Percentiles rank a stretch among this genome's conserved stretches.
phyloP scores from a whole-genome alignment of 2,113 vertebrate species.

The Plecotus auritus region DNA sequence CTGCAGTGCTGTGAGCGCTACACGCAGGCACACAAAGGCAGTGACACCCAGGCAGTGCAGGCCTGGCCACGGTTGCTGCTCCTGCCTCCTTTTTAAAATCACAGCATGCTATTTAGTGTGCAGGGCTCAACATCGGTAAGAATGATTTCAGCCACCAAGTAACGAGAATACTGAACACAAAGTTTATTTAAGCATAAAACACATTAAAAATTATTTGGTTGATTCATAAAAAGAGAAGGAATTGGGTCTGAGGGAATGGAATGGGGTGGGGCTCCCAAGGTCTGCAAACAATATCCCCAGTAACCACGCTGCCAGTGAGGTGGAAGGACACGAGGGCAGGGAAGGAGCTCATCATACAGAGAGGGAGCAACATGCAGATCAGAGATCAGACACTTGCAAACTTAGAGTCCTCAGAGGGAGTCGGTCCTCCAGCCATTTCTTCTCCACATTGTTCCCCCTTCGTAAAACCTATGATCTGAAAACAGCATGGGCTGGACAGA shows the following conservation, averaged over 20 bases:
- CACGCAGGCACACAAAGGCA: no score
- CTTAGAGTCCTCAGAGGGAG: not conserved
- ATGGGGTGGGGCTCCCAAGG: not conserved
- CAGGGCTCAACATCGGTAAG: not conserved
- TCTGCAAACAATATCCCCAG: not conserved
- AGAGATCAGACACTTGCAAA: not conserved
- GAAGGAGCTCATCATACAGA: not conserved
- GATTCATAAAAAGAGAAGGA: slow-evolving; percentile 57
- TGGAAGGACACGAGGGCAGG: not conserved
- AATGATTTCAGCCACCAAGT: slow-evolving; percentile 28
- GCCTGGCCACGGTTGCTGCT: not conserved
- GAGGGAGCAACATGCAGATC: not conserved
- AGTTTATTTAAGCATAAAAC: slow-evolving; percentile 76
- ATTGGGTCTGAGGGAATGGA: not conserved
- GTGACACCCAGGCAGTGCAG: not conserved
- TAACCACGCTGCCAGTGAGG: not conserved
- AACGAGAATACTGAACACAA: slow-evolving; percentile 67
- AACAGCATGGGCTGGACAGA: not conserved
- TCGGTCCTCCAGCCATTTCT: not conserved
- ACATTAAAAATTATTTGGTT: slow-evolving; percentile 70
- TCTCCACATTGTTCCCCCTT: not conserved
- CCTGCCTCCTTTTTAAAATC: not conserved
- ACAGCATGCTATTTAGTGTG: not conserved
- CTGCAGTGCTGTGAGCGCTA: no score
- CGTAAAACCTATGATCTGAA: not conserved